A percentile compares a stretch with the other conserved stretches of the same genome.
phyloP scores from a whole-genome alignment of 2,888 invertebrate genomes.

The Xanthorhoe designata region DNA sequence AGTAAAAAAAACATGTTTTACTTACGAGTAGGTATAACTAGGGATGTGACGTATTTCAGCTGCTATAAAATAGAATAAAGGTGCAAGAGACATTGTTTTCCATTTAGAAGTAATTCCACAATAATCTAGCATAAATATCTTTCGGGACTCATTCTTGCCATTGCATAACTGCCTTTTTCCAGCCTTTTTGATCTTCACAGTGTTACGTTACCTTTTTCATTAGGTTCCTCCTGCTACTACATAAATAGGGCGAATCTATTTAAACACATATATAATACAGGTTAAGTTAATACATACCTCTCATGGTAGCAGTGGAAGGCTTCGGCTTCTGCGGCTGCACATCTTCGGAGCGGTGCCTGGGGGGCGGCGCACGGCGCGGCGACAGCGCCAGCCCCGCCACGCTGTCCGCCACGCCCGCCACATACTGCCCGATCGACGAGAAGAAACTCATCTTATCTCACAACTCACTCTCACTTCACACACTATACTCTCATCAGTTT shows the following conservation, averaged over 20 bases:
- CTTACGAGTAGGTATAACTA: too few relatives aligned
- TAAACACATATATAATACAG: not conserved
- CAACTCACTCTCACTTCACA: slow-evolving; percentile 40
- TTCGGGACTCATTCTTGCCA: too few relatives aligned
- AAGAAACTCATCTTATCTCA: slow-evolving; percentile 91
- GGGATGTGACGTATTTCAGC: too few relatives aligned
- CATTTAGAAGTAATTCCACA: too few relatives aligned
- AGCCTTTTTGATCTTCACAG: too few relatives aligned
- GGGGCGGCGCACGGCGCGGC: slow-evolving; percentile 89
- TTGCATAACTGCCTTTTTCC: too few relatives aligned
- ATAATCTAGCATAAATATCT: too few relatives aligned
- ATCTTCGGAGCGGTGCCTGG: slow-evolving; percentile 88
- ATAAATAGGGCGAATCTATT: not conserved
- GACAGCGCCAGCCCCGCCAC: slow-evolving; percentile 92
- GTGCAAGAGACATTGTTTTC: too few relatives aligned
- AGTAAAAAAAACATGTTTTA: too few relatives aligned
- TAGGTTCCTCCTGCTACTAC: not conserved
- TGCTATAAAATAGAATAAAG: too few relatives aligned
- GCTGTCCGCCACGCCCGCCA: slow-evolving; percentile 93
- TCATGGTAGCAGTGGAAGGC: slow-evolving; percentile 72
- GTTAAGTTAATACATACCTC: slow-evolving; percentile 53
- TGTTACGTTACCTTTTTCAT: too few relatives aligned
- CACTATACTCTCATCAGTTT: slow-evolving; percentile 49
- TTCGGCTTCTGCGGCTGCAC: slow-evolving; percentile 71
- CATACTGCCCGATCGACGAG: slow-evolving; percentile 93